Evolutionary conservation across 2,888 invertebrate species (phyloP).

Genomic region (Caradrina clavipalpis): DNA sequence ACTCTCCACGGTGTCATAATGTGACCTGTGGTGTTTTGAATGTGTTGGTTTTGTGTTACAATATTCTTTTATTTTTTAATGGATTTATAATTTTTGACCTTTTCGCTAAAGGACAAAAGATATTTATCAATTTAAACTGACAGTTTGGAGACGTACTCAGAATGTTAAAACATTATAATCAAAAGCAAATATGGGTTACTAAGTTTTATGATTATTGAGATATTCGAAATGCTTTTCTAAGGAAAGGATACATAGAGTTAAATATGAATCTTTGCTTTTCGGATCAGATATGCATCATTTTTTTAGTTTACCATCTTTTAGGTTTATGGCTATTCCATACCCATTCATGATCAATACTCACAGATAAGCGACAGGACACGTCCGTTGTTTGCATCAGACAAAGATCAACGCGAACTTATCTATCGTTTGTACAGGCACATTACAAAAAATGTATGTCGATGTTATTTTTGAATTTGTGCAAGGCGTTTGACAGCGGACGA

Average conservation of each 20-base stretch:
- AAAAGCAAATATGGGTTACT: conserved; percentile 32
- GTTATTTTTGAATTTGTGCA: conserved; percentile 91
- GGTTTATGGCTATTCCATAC: conserved; percentile 68
- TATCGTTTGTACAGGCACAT: conserved; percentile 86
- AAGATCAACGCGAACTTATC: conserved; percentile 88
- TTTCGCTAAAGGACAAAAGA: conserved; percentile 10
- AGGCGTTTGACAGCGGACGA: conserved; percentile 89
- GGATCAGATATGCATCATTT: conserved; percentile 65
- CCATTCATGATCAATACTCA: conserved; percentile 77
- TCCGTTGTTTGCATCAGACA: conserved; percentile 89
- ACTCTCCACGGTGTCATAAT: conserved; percentile 40
- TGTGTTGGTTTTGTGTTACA: conserved; percentile 40
- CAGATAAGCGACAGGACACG: conserved; percentile 86
- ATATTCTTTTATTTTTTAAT: conserved; percentile 42
- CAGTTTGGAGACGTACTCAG: neutral
- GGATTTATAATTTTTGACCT: conserved; percentile 28
- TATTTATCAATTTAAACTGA: conserved; percentile 7
- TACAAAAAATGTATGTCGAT: conserved; percentile 86
- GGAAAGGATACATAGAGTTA: conserved; percentile 57
- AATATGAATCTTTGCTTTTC: conserved; percentile 59
- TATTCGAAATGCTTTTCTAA: conserved; percentile 53
- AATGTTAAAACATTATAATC: conserved; percentile 22
- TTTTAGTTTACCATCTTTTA: conserved; percentile 55
- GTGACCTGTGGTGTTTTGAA: conserved; percentile 53
- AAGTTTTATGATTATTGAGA: conserved; percentile 39